Percentiles rank a stretch among this genome's conserved stretches.
These are phyloP conservation scores for Mormyrus proboscirostris DNA, from an alignment of 2,797 vertebrate species.

Conservation along the genomic window DNA sequence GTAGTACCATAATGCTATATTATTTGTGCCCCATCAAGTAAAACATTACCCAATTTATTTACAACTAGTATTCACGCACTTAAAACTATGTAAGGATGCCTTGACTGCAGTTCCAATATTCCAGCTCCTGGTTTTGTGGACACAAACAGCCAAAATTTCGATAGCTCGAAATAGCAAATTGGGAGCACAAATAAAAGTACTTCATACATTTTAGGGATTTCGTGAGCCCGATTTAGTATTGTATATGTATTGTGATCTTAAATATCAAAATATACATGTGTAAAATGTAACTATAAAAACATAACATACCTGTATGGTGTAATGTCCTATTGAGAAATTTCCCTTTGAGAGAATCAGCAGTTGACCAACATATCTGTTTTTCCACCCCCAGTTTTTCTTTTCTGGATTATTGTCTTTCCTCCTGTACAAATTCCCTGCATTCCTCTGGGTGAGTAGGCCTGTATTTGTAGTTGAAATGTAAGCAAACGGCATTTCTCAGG, in stretches of 20 bases:
- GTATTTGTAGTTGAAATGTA: not conserved
- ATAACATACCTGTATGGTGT: not conserved
- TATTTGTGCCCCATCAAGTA: too few species aligned
- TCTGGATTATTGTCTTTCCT: slow-evolving; percentile 52
- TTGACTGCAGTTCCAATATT: not conserved
- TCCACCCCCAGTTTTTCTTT: slow-evolving; percentile 47
- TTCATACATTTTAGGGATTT: not conserved
- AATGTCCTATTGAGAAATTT: not conserved
- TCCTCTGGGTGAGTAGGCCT: slow-evolving; percentile 48
- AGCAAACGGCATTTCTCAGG: not conserved
- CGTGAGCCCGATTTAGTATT: not conserved
- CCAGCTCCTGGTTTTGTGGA: not conserved
- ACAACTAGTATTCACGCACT: not conserved
- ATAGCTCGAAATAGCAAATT: not conserved
- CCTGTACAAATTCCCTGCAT: slow-evolving; percentile 48
- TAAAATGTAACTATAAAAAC: not conserved
- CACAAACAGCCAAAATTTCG: not conserved
- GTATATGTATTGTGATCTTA: not conserved
- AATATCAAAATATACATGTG: not conserved
- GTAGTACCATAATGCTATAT: too few species aligned
- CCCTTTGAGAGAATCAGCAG: not conserved
- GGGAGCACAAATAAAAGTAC: not conserved
- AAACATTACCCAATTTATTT: not conserved
- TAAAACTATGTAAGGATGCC: not conserved
- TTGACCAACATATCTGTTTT: slow-evolving; percentile 25